phyloP scores from a whole-genome alignment of 2,113 vertebrate genomes.

The Aix galericulata region DNA sequence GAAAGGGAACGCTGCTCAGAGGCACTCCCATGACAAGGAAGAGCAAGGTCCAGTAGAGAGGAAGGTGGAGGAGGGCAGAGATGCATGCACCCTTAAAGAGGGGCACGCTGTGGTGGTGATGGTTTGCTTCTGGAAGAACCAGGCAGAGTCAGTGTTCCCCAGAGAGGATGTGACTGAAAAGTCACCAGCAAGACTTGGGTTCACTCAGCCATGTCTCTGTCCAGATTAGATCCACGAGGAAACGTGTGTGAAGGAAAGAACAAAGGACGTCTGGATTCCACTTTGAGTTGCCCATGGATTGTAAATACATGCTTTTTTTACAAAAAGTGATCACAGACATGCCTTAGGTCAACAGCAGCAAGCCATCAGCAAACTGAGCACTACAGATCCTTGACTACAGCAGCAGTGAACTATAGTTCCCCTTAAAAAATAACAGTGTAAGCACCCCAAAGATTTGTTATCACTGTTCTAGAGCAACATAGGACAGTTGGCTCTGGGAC shows the following conservation, averaged over 20 bases:
- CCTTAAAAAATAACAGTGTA: fast-evolving
- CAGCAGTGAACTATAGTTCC: not conserved
- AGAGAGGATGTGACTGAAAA: not conserved
- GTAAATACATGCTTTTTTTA: not conserved
- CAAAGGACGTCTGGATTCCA: not conserved
- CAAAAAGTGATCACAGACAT: not conserved
- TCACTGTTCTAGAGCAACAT: not conserved
- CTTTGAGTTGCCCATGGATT: not conserved
- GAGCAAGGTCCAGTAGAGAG: not conserved
- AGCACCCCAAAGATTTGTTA: not conserved
- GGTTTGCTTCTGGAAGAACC: not conserved
- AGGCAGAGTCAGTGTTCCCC: not conserved
- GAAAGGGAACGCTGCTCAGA: not conserved
- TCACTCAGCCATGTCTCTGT: not conserved
- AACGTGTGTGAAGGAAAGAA: not conserved
- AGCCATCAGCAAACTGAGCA: not conserved
- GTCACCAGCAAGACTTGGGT: not conserved
- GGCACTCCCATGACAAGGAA: not conserved
- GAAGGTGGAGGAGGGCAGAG: not conserved
- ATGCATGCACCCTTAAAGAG: no score
- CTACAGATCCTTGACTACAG: not conserved
- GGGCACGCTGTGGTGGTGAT: not conserved
- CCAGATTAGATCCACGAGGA: not conserved
- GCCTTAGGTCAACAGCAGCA: not conserved
- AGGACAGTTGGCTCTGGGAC: not conserved